A percentile compares a stretch with the other conserved stretches of the same genome.
Conservation (phyloP, 2,113 vertebrate genomes). For the Origma solitaria region DNA sequence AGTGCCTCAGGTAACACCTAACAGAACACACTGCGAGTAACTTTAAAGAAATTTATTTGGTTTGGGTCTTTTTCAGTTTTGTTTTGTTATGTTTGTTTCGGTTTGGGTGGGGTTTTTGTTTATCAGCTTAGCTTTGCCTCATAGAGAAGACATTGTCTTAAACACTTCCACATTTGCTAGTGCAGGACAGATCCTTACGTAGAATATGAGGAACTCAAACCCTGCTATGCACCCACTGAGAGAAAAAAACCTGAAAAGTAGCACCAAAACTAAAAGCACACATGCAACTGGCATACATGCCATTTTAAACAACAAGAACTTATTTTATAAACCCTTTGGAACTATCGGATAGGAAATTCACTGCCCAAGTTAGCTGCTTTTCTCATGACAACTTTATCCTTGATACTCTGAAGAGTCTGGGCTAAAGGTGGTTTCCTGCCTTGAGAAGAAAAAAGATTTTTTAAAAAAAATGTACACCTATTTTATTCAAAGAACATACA, state of each 20-base stretch:
- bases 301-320: background rate
- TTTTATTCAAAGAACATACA: background rate
- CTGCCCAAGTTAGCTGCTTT: slow-evolving; percentile 21
- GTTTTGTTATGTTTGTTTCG: background rate
- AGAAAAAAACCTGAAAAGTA: background rate
- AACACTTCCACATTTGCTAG: background rate
- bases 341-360: slow-evolving; percentile 22
- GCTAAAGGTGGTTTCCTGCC: background rate
- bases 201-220: background rate
- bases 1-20: background rate
- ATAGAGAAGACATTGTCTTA: background rate
- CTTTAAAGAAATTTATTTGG: background rate
- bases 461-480: accelerated
- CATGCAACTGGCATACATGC: background rate
- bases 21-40: background rate
- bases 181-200: background rate
- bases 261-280: background rate
- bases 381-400: slow-evolving; percentile 13
- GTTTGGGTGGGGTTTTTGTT: background rate
- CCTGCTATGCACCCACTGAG: background rate
- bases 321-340: slow-evolving; percentile 9
- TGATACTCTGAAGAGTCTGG: background rate
- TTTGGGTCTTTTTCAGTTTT: background rate
- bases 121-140: background rate
- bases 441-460: background rate